Conservation (phyloP, 2,888 invertebrate species). For the Apantesis nais region DNA sequence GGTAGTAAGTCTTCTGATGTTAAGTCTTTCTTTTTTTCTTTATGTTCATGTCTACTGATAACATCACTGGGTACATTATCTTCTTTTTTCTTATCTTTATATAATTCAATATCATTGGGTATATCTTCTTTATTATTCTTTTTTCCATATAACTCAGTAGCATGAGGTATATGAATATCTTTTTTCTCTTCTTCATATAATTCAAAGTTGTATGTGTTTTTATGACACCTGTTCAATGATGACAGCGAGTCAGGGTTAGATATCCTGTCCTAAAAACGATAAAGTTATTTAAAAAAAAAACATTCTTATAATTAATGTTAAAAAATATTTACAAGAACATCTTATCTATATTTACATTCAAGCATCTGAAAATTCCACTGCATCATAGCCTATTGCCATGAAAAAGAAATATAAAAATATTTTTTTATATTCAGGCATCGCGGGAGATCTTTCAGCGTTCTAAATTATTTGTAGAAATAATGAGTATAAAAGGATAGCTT, state of each 20-base stretch:
- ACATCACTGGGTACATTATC: background rate
- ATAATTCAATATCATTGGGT: background rate
- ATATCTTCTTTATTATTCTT: background rate
- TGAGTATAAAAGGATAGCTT: no score
- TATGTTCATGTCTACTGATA: background rate
- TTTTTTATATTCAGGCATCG: no score
- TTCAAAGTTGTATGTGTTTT: slow-evolving; percentile 17
- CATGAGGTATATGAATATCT: background rate
- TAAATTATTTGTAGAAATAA: no score
- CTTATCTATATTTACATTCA: no score
- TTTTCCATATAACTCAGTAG: background rate
- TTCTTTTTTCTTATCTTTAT: background rate
- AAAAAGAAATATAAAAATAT: no score
- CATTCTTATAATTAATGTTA: no score
- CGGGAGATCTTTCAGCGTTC: no score
- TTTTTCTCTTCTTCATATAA: slow-evolving; percentile 14
- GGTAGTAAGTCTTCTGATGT: slow-evolving; percentile 6
- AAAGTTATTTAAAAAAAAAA: background rate
- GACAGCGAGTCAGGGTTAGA: slow-evolving; percentile 23
- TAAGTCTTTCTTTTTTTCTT: slow-evolving; percentile 2
- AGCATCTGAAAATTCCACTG: no score
- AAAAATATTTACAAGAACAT: no score
- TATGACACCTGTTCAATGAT: slow-evolving; percentile 11
- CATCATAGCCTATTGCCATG: no score
- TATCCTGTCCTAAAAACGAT: slow-evolving; percentile 22